Conservation (phyloP, 1,140 invertebrate genomes). For the Dolichoris vasculosae region DNA sequence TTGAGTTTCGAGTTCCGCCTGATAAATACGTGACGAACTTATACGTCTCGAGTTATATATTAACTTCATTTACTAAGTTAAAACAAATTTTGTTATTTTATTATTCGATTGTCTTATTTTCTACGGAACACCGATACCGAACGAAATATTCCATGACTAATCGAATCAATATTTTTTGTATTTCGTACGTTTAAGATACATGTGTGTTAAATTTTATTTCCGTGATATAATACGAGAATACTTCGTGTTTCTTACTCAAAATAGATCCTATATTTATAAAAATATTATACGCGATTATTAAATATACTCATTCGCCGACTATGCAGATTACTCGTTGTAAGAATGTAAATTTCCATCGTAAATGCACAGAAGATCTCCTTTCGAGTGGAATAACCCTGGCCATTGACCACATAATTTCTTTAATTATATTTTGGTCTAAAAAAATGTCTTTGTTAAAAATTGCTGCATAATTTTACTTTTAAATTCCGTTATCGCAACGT, state of each 20-base stretch:
- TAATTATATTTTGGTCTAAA: not conserved
- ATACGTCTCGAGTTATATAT: not conserved
- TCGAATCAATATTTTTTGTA: not conserved
- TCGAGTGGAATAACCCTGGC: not conserved
- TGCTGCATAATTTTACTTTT: not conserved
- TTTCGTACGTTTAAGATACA: not conserved
- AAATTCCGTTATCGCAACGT: not conserved
- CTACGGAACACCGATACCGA: not conserved
- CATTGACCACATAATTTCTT: not conserved
- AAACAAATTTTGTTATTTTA: not conserved
- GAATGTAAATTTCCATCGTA: not conserved
- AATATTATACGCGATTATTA: not conserved
- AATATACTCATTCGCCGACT: not conserved
- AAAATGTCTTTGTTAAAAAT: constrained; percentile 12
- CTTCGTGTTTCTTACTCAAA: not conserved
- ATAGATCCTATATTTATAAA: not conserved
- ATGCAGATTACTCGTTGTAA: not conserved
- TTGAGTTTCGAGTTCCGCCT: not conserved
- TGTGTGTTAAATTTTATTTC: not conserved
- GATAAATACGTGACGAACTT: constrained; percentile 14
- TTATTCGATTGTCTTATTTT: not conserved
- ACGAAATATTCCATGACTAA: not conserved
- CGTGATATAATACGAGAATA: not conserved
- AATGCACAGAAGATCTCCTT: not conserved
- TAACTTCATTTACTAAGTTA: not conserved